These are phyloP conservation scores for Podarcis lilfordi DNA, from an alignment of 2,797 vertebrate species.

Conservation along the genomic window DNA sequence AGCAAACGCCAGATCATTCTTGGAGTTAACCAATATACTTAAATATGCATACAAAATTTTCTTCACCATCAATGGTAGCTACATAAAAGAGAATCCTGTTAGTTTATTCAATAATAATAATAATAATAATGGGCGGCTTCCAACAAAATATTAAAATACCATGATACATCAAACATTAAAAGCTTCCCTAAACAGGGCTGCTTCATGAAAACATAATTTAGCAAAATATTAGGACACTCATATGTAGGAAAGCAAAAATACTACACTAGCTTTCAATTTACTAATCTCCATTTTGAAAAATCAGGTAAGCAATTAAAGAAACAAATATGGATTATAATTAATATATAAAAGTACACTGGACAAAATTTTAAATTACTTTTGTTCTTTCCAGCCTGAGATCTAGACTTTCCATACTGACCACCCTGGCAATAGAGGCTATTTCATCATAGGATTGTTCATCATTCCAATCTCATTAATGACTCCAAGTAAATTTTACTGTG, in stretches of 20 bases:
- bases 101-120: constrained; percentile 6
- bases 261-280: not conserved
- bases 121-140: no score
- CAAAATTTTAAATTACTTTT: not conserved
- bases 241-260: constrained; percentile 19
- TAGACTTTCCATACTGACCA: not conserved
- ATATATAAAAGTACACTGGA: not conserved
- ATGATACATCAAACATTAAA: no score
- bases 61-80: constrained; percentile 81
- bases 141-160: no score
- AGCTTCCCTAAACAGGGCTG: no score
- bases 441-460: not conserved
- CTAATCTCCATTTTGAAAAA: not conserved
- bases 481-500: not conserved
- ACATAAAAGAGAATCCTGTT: constrained; percentile 52
- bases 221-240: not conserved
- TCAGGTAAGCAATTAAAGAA: not conserved
- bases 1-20: constrained; percentile 90
- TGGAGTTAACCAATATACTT: constrained; percentile 89
- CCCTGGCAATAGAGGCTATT: not conserved
- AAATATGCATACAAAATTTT: constrained; percentile 89
- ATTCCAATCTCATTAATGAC: not conserved
- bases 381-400: not conserved
- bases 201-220: constrained; percentile 1
- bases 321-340: not conserved